phyloP scores from a whole-genome alignment of 2,113 vertebrate species.

The Himantopus leucocephalus region DNA sequence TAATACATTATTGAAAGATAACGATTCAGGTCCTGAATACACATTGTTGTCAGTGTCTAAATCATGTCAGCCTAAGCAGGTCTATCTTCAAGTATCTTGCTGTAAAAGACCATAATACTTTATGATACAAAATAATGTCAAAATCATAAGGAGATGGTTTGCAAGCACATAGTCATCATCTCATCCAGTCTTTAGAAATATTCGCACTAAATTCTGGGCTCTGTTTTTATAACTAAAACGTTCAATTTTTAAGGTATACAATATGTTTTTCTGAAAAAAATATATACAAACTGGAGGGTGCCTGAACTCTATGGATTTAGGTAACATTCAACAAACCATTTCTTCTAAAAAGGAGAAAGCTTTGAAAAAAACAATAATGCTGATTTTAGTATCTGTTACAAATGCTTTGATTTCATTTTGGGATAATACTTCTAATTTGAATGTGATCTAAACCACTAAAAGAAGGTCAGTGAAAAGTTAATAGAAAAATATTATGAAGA shows the following conservation, averaged over 20 bases:
- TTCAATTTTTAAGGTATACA: background rate
- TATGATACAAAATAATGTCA: background rate
- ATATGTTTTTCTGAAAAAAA: background rate
- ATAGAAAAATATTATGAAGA: background rate
- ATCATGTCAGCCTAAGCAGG: background rate
- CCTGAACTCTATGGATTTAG: background rate
- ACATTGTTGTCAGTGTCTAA: background rate
- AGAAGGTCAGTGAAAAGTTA: background rate
- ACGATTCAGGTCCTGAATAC: background rate
- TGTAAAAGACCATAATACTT: background rate
- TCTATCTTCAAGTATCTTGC: background rate
- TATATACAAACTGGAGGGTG: background rate
- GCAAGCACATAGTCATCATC: background rate
- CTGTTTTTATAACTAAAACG: background rate
- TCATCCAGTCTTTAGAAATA: background rate
- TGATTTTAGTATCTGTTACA: background rate
- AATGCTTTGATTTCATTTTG: background rate
- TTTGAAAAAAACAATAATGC: background rate
- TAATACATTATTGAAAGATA: background rate
- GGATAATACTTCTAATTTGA: background rate
- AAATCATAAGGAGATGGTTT: background rate
- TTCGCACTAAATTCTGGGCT: background rate
- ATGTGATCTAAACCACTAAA: background rate
- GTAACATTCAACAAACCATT: background rate
- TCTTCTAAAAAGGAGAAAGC: background rate